phyloP scores from a whole-genome alignment of 2,113 vertebrate species.

The Typhlomys cinereus region DNA sequence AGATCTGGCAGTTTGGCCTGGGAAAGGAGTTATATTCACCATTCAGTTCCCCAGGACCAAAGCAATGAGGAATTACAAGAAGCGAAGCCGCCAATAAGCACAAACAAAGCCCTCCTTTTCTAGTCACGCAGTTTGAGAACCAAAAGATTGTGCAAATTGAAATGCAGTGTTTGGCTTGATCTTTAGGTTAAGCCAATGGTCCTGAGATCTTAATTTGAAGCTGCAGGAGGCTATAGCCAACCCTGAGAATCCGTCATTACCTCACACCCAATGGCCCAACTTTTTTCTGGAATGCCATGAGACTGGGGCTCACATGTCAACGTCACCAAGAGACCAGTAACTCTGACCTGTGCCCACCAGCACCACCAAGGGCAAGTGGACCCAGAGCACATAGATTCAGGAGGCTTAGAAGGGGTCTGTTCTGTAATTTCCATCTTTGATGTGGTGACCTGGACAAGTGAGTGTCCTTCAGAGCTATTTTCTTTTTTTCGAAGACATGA shows the following conservation, averaged over 20 bases:
- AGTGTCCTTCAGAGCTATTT: too few relatives aligned
- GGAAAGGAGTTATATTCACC: neutral
- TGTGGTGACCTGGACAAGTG: too few relatives aligned
- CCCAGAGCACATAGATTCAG: too few relatives aligned
- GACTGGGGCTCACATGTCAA: too few relatives aligned
- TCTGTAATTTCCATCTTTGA: too few relatives aligned
- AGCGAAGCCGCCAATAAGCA: neutral
- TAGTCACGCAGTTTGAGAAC: slow-evolving; percentile 9
- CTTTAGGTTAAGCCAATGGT: slow-evolving; percentile 25
- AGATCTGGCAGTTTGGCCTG: neutral
- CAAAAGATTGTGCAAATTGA: slow-evolving; percentile 8
- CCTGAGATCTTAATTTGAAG: slow-evolving; percentile 37
- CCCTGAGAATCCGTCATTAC: neutral
- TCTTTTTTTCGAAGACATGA: too few relatives aligned
- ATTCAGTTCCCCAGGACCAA: slow-evolving; percentile 1
- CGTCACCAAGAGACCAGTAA: too few relatives aligned
- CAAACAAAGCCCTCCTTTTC: slow-evolving; percentile 43
- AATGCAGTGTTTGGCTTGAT: slow-evolving; percentile 53
- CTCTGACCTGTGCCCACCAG: too few relatives aligned
- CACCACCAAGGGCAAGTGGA: too few relatives aligned
- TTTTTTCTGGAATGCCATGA: too few relatives aligned
- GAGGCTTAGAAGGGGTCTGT: too few relatives aligned
- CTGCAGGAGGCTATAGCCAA: neutral
- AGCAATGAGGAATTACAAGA: neutral
- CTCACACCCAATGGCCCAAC: neutral